Conservation (phyloP, 2,888 invertebrate species). For the Noctua fimbriata region DNA sequence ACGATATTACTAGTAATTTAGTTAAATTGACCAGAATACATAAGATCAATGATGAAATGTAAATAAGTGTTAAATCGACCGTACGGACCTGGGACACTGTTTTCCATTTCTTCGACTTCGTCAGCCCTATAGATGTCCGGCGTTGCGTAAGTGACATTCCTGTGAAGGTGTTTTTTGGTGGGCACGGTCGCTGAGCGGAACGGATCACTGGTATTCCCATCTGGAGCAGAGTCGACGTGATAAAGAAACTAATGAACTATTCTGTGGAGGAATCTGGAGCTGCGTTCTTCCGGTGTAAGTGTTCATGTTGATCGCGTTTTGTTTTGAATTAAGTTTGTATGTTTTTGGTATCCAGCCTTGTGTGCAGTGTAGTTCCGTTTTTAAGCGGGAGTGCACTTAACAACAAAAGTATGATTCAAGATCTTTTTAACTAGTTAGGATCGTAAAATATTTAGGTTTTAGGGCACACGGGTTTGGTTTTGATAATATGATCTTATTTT, state of each 20-base stretch:
- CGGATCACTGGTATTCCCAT: conserved; percentile 79
- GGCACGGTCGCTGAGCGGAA: conserved; percentile 77
- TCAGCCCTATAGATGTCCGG: conserved; percentile 54
- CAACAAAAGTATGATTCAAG: not conserved
- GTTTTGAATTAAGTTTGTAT: conserved; percentile 8
- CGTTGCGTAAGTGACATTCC: conserved; percentile 86
- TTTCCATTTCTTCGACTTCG: not conserved
- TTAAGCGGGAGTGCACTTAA: not conserved
- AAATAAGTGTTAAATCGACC: too few relatives aligned
- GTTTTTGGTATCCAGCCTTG: not conserved
- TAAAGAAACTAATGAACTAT: conserved; percentile 78
- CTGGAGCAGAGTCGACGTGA: conserved; percentile 65
- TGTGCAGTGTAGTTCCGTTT: not conserved
- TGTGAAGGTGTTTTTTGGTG: conserved; percentile 82
- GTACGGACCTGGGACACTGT: not conserved
- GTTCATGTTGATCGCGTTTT: conserved; percentile 47
- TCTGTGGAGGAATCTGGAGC: conserved; percentile 71
- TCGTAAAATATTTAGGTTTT: not conserved
- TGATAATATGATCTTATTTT: not conserved
- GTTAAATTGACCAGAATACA: not conserved
- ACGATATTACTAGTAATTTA: not conserved
- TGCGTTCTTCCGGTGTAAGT: conserved; percentile 65
- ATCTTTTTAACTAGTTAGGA: too few relatives aligned
- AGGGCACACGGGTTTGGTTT: not conserved
- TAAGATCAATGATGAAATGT: not conserved